Conservation (phyloP, 2,797 vertebrate species). For the Rhynchonycteris naso region DNA sequence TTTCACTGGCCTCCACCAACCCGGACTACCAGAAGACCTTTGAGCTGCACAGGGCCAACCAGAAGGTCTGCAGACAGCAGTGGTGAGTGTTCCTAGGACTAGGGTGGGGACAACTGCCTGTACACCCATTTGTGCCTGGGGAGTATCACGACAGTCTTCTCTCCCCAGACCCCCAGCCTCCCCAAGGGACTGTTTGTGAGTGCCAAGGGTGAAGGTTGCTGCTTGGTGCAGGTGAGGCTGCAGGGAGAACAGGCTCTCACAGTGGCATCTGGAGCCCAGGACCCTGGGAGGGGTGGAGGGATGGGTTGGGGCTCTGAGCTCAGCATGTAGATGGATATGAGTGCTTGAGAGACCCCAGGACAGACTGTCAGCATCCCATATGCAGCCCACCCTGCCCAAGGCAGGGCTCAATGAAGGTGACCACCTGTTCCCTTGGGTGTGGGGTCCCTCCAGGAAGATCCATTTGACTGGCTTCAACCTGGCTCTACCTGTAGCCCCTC, state of each 20-base stretch:
- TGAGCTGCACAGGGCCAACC: constrained; percentile 93
- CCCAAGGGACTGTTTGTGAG: constrained; percentile 97
- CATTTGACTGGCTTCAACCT: not conserved
- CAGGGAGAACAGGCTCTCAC: accelerated
- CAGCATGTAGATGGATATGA: not conserved
- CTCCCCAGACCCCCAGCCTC: constrained; percentile 93
- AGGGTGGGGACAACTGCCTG: not conserved
- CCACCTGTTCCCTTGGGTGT: not conserved
- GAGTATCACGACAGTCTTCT: not conserved
- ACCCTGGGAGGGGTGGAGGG: not conserved
- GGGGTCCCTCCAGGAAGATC: not conserved
- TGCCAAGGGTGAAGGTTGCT: constrained; percentile 96
- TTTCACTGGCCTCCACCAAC: constrained; percentile 97
- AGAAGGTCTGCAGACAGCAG: constrained; percentile 95
- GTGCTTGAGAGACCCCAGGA: not conserved
- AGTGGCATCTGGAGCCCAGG: not conserved
- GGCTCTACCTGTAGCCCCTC: accelerated
- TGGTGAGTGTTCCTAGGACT: constrained; percentile 83
- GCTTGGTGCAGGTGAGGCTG: constrained; percentile 94
- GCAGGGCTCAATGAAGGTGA: not conserved
- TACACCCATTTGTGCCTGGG: not conserved
- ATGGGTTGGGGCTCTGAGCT: not conserved
- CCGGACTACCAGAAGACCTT: constrained; percentile 97
- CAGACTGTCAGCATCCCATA: no score
- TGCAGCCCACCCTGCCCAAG: not conserved